Conservation (phyloP, 2,113 vertebrate species). For the Gracilinanus agilis region DNA sequence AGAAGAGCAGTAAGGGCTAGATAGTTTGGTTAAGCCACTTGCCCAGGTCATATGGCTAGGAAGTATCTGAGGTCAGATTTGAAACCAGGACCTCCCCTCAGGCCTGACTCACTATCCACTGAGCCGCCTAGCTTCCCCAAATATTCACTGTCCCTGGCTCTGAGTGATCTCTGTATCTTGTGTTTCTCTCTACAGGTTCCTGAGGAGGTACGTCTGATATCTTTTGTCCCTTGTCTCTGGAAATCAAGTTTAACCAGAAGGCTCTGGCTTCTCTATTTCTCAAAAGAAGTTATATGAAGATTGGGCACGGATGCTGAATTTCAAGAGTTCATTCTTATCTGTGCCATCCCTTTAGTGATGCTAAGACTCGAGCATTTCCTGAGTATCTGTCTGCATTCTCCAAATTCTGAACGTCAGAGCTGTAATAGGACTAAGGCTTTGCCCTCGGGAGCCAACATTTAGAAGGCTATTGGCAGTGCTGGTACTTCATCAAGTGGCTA, state of each 20-base stretch:
- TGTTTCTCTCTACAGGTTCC: slow-evolving; percentile 83
- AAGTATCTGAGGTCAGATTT: too few species aligned
- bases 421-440: not conserved
- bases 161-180: not conserved
- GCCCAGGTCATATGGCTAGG: too few species aligned
- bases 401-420: not conserved
- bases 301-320: not conserved
- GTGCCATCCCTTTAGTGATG: not conserved
- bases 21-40: too few species aligned
- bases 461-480: not conserved
- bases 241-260: not conserved
- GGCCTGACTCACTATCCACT: too few species aligned
- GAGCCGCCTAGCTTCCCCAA: too few species aligned
- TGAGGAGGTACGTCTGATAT: slow-evolving; percentile 81
- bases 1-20: too few species aligned
- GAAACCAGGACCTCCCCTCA: too few species aligned
- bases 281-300: not conserved
- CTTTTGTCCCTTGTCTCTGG: not conserved
- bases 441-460: not conserved
- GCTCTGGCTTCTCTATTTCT: not conserved
- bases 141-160: not conserved
- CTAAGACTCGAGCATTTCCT: not conserved
- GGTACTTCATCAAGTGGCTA: not conserved
- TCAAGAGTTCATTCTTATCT: not conserved
- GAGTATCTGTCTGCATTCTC: not conserved